Percentiles rank a stretch among this genome's conserved stretches.
These are phyloP conservation scores for Echinarachnius parma DNA, from an alignment of 53 echinoderm and acorn worm species.

Conservation along the genomic window DNA sequence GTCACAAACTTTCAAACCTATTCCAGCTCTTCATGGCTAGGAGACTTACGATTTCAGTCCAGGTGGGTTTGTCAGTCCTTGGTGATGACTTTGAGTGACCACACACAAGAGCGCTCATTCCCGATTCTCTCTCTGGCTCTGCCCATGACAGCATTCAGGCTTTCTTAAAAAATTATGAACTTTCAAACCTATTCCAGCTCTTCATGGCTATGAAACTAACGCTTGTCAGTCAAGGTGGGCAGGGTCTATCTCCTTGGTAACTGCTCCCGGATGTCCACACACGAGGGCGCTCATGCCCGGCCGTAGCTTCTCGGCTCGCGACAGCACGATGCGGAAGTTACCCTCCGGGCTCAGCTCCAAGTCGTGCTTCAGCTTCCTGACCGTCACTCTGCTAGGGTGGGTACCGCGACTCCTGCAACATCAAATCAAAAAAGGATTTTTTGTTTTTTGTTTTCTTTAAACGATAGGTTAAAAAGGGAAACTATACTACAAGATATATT, in stretches of 20 bases:
- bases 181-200: too few relatives aligned
- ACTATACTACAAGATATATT: too few relatives aligned
- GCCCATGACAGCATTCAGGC: too few relatives aligned
- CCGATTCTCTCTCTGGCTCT: too few relatives aligned
- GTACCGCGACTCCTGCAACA: slow-evolving; percentile 62
- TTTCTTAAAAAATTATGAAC: too few relatives aligned
- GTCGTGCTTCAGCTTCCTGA: slow-evolving; percentile 67
- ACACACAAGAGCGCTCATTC: slow-evolving; percentile 77
- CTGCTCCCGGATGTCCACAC: slow-evolving; percentile 63
- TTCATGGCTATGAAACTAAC: too few relatives aligned
- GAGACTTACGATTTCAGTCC: too few relatives aligned
- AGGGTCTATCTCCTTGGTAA: slow-evolving; percentile 48
- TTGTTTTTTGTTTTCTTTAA: too few relatives aligned
- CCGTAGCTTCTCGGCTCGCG: slow-evolving; percentile 76
- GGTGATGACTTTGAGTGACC: slow-evolving; percentile 51
- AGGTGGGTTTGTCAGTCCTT: slow-evolving; percentile 44
- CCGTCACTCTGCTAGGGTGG: slow-evolving; percentile 47
- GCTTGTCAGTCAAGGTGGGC: slow-evolving; percentile 18
- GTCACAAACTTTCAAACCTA: too few relatives aligned
- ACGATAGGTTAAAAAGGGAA: too few relatives aligned
- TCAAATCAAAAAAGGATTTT: background rate
- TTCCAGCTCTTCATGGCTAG: too few relatives aligned
- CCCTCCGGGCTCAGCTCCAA: slow-evolving; percentile 75
- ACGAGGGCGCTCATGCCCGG: slow-evolving; percentile 79
- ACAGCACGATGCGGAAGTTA: slow-evolving; percentile 80